Evolutionary conservation across 2,113 vertebrate genomes (phyloP), one percentile per base, ranked within the genome.

Genomic region (Calyptomena viridis): DNA sequence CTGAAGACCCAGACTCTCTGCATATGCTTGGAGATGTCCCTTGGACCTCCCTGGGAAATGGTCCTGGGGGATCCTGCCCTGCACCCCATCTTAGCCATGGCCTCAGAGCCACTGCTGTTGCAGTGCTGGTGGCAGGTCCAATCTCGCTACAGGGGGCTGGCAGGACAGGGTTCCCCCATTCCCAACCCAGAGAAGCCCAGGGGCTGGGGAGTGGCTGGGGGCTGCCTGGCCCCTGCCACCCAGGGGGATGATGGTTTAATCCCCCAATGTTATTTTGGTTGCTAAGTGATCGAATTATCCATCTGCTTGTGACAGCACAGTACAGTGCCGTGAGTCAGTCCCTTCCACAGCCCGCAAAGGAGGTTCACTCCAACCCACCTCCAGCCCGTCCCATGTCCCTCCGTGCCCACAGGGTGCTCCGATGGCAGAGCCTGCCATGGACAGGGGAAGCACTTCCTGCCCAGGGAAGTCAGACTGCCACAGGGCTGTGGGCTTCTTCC

Each of bases 221-320:
- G 47, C 25, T 35, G 68, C 33, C 55, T 24, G 50, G 63, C 11
- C 62, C 53, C 50, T 76, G 53, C 12, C 78, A 81, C 63, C 47
- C 25, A 20, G 72, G 40, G 79, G 49, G 35, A 84, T 49, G 72
- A 69, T 63, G 72, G 64, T 77, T 63, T 84, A 90, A 71, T 90
- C 87, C 5, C 62, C 6, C 19, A 53, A 93, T 60, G 72, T 96
- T 90, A 78, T 80, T 90, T 77, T 8, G 67, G 96, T 97, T 97
- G 96, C 96, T 97, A 97, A 93, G 95, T 93, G 96, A 97, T 96
- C 84, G 93, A 95, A 96, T 93, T 76, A 96, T 96, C 96, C 95
- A 96, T 96, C 94, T 97, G 95, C 94, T 81, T 84, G 87, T 96
- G 94, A 90, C 93, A 94, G 90, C 93, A 71, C 7, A 13, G 91